Conservation (phyloP, 2,113 vertebrate species). For the Herpailurus yagouaroundi region DNA sequence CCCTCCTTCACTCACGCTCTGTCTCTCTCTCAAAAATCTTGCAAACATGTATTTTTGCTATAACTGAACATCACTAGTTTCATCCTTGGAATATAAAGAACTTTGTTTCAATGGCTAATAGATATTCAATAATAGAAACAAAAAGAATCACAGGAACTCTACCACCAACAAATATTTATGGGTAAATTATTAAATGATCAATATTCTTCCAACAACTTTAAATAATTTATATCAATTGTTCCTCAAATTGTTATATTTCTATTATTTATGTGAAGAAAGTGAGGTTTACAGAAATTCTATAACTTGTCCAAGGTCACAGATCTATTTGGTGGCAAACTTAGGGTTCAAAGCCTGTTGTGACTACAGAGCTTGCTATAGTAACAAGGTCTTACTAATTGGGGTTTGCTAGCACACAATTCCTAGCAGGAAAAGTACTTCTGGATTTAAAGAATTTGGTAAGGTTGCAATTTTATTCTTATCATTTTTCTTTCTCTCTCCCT, state of each 20-base stretch:
- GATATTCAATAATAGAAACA: background rate
- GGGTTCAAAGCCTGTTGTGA: background rate
- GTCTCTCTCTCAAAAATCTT: background rate
- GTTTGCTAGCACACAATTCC: background rate
- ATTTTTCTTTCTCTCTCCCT: background rate
- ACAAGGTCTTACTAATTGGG: background rate
- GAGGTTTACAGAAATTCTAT: background rate
- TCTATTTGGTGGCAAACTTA: background rate
- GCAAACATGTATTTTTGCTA: background rate
- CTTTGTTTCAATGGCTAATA: background rate
- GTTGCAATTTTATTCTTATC: background rate
- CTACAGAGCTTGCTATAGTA: background rate
- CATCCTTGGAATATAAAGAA: background rate
- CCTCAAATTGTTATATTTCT: background rate
- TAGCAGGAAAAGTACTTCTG: background rate
- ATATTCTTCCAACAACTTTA: background rate
- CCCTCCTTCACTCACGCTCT: too few species aligned
- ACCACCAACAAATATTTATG: background rate
- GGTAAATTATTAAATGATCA: background rate
- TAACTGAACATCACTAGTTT: background rate
- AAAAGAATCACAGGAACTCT: background rate
- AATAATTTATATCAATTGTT: background rate
- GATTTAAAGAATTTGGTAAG: background rate
- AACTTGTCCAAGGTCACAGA: background rate
- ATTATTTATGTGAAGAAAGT: background rate